Evolutionary conservation across 2,888 invertebrate genomes (phyloP), one percentile per base, ranked within the genome.

Genomic region (Desoria tigrina): DNA sequence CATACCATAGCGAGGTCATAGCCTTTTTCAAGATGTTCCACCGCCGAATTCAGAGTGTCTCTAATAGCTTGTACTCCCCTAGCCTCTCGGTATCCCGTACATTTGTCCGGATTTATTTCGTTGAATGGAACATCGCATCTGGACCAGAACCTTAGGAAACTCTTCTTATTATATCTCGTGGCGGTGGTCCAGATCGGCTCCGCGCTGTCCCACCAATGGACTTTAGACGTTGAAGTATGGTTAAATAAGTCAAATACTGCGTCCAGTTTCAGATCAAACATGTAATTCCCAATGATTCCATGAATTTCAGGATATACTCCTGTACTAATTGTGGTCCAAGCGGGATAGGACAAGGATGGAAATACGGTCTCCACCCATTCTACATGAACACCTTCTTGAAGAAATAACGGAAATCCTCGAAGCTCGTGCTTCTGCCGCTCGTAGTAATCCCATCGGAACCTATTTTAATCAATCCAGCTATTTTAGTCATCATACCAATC

Each of bases 211-310:
- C 78, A 78, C 77, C 77, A 78, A 56, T 74, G 64, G n/a, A 67
- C 66, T 45, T 63, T 68, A n/a, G 61, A 56, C 16, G 76, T 75
- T 16, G 72, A 66, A 1, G 73, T 62, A 6, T 63, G 63, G 55
- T 74, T 68, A 56, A 66, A 62, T 42, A 76, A 61, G 62, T 71
- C 68, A 50, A 75, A 75, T 21, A 69, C 59, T 11, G 77, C 77
- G 42, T 77, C 75, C 14, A 69, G 63, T 1, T 69, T 65, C 6
- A 77, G 58, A 71, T 80, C 79, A 63, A 77, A 79, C 77, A 80
- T 79, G 73, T 77, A 78, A 64, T 81, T 80, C n/a, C 79, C 79
- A 28, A 81, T 74, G 37, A 81, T 78, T 6, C 79, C 79, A 72
- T 81, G 81, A 26, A 63, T 76, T 73, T 80, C 80, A 3, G 79